A percentile compares a stretch with the other conserved stretches of the same genome.
Evolutionary conservation across 2,888 invertebrate species (phyloP).

Genomic region (Dione juno): DNA sequence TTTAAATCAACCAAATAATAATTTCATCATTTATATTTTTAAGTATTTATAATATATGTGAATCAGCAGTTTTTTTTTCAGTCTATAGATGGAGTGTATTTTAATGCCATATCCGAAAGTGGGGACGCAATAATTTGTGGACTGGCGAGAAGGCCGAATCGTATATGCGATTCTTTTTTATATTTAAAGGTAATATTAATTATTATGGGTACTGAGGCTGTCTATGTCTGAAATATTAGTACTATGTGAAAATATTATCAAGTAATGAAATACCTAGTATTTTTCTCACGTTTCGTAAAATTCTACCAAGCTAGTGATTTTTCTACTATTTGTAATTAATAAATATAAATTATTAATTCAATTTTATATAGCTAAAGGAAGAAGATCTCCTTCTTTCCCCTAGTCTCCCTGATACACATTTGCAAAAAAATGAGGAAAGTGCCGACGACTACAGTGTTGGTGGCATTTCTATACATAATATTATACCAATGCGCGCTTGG

Average conservation of each 20-base stretch:
- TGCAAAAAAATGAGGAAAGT: conserved; percentile 75
- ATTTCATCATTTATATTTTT: no score
- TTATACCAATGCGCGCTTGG: conserved; percentile 89
- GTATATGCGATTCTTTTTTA: conserved; percentile 85
- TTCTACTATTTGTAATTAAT: background rate
- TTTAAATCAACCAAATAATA: no score
- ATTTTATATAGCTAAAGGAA: conserved; percentile 71
- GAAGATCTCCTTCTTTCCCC: conserved; percentile 85
- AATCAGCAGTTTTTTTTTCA: conserved; percentile 54
- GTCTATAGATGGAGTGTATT: conserved; percentile 87
- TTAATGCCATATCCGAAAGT: conserved; percentile 84
- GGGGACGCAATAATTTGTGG: conserved; percentile 85
- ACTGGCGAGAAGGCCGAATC: conserved; percentile 82
- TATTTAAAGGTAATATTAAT: conserved; percentile 77
- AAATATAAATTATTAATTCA: background rate
- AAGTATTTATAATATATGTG: no score
- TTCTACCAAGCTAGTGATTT: no score
- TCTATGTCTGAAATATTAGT: no score
- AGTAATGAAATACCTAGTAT: no score
- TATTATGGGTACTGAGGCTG: no score
- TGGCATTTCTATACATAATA: conserved; percentile 84
- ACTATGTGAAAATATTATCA: no score
- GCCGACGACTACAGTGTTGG: conserved; percentile 80
- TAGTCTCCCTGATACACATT: conserved; percentile 83
- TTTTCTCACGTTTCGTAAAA: no score